Base-by-base conservation (phyloP, 2,888 invertebrate species). In the Temnothorax rugatulus region DNA sequence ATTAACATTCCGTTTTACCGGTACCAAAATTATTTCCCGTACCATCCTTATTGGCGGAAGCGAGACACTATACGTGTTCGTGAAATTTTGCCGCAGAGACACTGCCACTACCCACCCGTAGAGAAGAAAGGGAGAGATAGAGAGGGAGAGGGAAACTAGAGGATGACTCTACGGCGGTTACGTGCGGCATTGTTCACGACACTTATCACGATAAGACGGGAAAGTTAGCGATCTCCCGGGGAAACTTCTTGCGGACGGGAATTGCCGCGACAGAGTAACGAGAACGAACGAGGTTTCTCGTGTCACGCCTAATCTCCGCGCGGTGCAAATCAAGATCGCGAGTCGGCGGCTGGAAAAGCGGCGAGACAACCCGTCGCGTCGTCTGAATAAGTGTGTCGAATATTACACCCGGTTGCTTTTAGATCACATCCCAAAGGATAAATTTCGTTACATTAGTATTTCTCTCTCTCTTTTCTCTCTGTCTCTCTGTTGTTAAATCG, bases 1-100 rank as follows among this genome's bases (percentile, higher is more conserved):
- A 92, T 93, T 92, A 92, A 92, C 92, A 92, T 93, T 93, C 91
- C 92, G 89, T 90, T 88, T 89, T 86, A 85, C 83, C 86, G 86
- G 86, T 82, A 88, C 86, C 88, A 87, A 91, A 93, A 92, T 93
- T 91, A 92, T 92, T 92, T 92, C 92, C 91, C 88, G 83, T 88
- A 68, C 90, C 86, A 57, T 52, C 81, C 82, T 86, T 84, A 87
- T 86, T 83, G 88, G 87, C 73, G 82, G 61, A 79, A 90, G 57
- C 73, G 75, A 85, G 84, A 77, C 74, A 83, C 68, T 73, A 85
- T 84, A 79, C 41, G 8, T 8, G 84, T 68, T 86, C 61, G 71
- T 66, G 83, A 34, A 69, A 47, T 73, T 57, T 61, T 71, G 41
- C 68, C 61, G 61, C 15, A 41, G 52, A 34, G 41, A 74, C 47